These are phyloP conservation scores for Tipula unca DNA, from an alignment of 2,888 invertebrate genomes.

Conservation along the genomic window DNA sequence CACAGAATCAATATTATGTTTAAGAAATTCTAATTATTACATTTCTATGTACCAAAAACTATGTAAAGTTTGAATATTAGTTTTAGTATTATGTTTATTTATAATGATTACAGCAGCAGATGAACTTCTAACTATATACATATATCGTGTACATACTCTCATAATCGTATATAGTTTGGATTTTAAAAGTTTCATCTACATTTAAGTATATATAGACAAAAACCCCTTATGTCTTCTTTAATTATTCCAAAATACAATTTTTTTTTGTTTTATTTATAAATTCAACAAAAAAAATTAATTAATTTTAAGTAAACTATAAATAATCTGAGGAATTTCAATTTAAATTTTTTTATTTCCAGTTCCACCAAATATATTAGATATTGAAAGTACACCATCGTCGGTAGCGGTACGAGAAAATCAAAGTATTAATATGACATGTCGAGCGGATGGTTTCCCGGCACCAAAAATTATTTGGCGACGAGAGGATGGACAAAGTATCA, in stretches of 20 bases:
- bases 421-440: conserved; percentile 86
- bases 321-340: not conserved
- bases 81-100: not conserved
- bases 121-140: not conserved
- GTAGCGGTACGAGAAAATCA: conserved; percentile 90
- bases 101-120: not conserved
- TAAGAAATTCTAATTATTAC: not conserved
- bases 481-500: conserved; percentile 81
- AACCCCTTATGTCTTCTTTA: not conserved
- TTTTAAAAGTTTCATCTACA: not conserved
- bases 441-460: conserved; percentile 82
- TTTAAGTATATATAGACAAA: not conserved
- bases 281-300: not conserved
- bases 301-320: not conserved
- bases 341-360: conserved; percentile 50
- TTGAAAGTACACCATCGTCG: conserved; percentile 82
- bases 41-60: not conserved
- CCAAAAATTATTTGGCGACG: conserved; percentile 91
- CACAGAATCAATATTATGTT: not conserved
- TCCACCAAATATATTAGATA: conserved; percentile 87
- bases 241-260: not conserved
- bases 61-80: not conserved
- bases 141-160: not conserved
- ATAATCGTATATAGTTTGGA: not conserved
- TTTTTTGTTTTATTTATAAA: not conserved